A percentile compares a stretch with the other conserved stretches of the same genome.
Evolutionary conservation across 2,113 vertebrate species (phyloP).

Genomic region (Drymodes brunneopygia): DNA sequence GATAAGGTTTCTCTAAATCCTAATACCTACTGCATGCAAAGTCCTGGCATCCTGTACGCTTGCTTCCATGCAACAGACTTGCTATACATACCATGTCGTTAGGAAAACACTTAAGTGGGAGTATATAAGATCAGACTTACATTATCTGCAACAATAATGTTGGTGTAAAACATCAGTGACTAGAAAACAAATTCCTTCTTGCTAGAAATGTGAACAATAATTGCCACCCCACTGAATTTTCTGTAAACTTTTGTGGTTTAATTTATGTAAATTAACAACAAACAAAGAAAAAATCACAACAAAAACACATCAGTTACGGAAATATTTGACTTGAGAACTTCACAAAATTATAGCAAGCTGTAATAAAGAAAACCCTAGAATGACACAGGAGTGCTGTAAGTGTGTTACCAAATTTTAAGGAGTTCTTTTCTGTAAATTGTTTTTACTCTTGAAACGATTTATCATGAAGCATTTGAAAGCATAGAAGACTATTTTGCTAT

Average conservation of each 20-base stretch:
- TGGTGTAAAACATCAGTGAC: neutral
- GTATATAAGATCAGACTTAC: neutral
- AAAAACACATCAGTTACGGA: neutral
- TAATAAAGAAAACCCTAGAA: neutral
- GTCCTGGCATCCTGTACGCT: neutral
- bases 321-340: neutral
- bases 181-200: neutral
- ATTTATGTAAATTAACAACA: neutral
- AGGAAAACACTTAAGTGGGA: neutral
- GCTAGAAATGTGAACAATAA: neutral
- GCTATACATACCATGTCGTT: neutral
- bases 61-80: neutral
- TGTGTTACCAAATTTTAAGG: neutral
- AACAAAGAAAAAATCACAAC: neutral
- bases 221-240: neutral
- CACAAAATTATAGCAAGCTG: neutral
- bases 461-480: slow-evolving; percentile 3
- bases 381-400: neutral
- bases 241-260: neutral
- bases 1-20: neutral
- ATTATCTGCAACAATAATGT: neutral
- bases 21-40: neutral
- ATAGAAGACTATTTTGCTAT: neutral
- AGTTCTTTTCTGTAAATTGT: neutral
- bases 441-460: slow-evolving; percentile 16